Conservation (phyloP, 2,888 invertebrate genomes). For the Sipunculus nudus region DNA sequence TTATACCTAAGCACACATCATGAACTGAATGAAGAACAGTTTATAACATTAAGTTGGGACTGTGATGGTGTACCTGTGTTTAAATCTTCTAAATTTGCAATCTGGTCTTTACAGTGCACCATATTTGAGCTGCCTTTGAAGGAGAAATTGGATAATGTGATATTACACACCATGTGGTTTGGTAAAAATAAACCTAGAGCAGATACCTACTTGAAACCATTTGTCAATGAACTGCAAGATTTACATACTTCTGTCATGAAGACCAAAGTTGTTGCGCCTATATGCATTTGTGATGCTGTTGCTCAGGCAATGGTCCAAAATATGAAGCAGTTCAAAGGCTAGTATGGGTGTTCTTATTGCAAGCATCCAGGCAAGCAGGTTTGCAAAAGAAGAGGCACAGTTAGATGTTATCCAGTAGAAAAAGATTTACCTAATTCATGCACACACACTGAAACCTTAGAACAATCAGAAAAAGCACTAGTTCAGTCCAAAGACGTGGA, state of each 20-base stretch:
- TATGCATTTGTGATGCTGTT: background rate
- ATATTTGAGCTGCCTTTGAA: too few species aligned
- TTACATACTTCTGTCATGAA: background rate
- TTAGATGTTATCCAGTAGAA: background rate
- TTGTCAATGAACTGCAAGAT: background rate
- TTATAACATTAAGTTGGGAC: too few species aligned
- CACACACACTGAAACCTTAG: background rate
- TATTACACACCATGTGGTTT: too few species aligned
- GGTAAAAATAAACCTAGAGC: background rate
- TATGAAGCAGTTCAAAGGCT: background rate
- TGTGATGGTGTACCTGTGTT: too few species aligned
- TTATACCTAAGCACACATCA: too few species aligned
- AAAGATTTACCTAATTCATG: background rate
- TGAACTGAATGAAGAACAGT: too few species aligned
- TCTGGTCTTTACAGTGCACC: too few species aligned
- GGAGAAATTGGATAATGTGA: too few species aligned
- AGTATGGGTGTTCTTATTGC: background rate
- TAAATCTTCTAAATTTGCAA: too few species aligned
- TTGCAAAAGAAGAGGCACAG: background rate
- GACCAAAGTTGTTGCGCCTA: conserved; percentile 1
- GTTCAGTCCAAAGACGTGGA: background rate
- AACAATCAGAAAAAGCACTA: background rate
- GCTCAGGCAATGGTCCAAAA: background rate
- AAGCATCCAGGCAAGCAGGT: background rate
- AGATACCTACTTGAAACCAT: conserved; percentile 1